These are phyloP conservation scores for Isurus oxyrinchus DNA, from an alignment of 2,113 vertebrate species.

Conservation along the genomic window DNA sequence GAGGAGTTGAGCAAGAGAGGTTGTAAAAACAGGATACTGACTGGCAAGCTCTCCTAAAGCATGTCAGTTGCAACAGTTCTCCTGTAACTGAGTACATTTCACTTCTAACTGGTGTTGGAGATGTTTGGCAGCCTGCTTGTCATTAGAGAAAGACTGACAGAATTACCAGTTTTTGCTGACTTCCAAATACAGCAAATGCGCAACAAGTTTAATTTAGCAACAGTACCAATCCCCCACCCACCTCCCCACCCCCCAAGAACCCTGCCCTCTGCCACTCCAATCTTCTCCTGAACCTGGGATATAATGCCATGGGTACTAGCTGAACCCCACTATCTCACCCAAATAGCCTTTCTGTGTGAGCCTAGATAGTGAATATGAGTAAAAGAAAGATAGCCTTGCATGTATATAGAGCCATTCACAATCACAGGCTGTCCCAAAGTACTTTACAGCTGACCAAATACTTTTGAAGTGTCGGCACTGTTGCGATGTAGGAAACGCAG, in stretches of 20 bases:
- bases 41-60: conserved; percentile 52
- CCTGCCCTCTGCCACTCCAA: neutral
- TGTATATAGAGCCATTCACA: neutral
- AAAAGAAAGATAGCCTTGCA: neutral
- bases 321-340: neutral
- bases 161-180: neutral
- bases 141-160: neutral
- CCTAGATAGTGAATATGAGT: neutral
- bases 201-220: neutral
- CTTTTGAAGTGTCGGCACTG: neutral
- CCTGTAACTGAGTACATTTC: conserved; percentile 20
- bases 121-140: conserved; percentile 20
- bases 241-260: neutral
- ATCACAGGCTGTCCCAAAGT: neutral
- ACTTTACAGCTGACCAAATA: neutral
- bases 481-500: neutral
- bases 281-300: neutral
- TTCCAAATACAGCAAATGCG: conserved; percentile 1
- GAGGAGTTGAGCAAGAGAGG: conserved; percentile 59
- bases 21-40: conserved; percentile 61
- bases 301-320: neutral
- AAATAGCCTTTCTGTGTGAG: neutral
- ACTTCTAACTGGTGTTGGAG: neutral
- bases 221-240: neutral
- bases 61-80: conserved; percentile 47